These are phyloP conservation scores for Siphamia tubifer DNA, from an alignment of 2,113 vertebrate species.

Conservation along the genomic window DNA sequence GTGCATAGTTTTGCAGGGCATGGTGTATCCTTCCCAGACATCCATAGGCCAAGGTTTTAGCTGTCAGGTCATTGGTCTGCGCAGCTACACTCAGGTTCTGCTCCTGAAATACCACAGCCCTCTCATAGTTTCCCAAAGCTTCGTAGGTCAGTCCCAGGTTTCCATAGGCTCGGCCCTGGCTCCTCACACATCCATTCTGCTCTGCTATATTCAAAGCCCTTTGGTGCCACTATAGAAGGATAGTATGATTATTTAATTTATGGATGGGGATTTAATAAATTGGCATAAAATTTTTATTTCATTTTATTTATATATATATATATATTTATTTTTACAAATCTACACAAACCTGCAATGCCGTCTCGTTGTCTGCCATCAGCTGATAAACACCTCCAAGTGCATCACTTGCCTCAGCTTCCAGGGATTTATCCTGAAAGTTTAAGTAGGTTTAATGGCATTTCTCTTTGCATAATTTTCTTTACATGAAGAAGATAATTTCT, in stretches of 20 bases:
- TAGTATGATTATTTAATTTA: background rate
- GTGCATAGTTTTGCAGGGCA: constrained; percentile 92
- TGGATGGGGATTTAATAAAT: background rate
- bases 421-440: constrained; percentile 83
- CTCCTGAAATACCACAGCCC: constrained; percentile 94
- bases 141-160: constrained; percentile 96
- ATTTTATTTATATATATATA: too few species aligned
- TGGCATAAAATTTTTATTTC: too few species aligned
- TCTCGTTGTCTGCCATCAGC: constrained; percentile 94
- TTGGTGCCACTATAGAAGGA: constrained; percentile 88
- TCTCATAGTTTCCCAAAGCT: constrained; percentile 90
- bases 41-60: constrained; percentile 92
- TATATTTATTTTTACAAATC: background rate
- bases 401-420: constrained; percentile 91
- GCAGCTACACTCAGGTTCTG: constrained; percentile 95
- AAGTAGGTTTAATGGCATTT: background rate
- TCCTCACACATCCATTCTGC: constrained; percentile 86
- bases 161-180: constrained; percentile 90
- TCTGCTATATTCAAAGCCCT: constrained; percentile 91
- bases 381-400: constrained; percentile 91
- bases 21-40: constrained; percentile 94
- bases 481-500: background rate
- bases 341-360: constrained; percentile 83
- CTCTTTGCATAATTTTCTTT: constrained; percentile 30
- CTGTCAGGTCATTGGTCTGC: constrained; percentile 89